Conservation (phyloP, 2,888 invertebrate species). For the Lacanobia wlatinum region DNA sequence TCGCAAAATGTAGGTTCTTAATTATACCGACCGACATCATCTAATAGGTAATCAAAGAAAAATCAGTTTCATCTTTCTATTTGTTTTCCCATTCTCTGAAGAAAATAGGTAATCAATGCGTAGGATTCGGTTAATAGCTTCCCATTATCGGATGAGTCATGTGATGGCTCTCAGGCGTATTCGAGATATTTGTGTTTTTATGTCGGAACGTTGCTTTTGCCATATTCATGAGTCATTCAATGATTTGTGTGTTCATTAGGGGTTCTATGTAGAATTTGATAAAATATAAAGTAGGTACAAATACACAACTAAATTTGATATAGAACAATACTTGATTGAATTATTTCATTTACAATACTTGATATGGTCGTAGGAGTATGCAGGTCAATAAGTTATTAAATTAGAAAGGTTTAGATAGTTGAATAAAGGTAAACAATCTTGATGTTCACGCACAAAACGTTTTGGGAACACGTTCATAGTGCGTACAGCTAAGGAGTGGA, state of each 20-base stretch:
- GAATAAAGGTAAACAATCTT: too few species aligned
- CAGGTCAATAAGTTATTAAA: too few species aligned
- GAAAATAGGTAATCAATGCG: conserved; percentile 32
- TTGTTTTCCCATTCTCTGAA: conserved; percentile 34
- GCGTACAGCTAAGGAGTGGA: too few species aligned
- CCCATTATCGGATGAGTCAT: conserved; percentile 46
- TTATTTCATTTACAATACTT: too few species aligned
- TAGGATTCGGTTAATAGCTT: conserved; percentile 46
- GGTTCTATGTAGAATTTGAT: background rate
- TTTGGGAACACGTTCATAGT: too few species aligned
- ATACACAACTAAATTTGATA: too few species aligned
- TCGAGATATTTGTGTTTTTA: conserved; percentile 21
- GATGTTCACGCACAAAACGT: too few species aligned
- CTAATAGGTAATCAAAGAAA: conserved; percentile 21
- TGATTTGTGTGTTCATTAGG: conserved; percentile 21
- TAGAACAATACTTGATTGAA: too few species aligned
- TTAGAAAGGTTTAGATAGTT: too few species aligned
- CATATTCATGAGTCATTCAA: conserved; percentile 22
- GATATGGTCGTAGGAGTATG: too few species aligned
- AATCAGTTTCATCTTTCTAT: conserved; percentile 20
- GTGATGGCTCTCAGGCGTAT: conserved; percentile 17
- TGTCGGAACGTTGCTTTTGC: background rate
- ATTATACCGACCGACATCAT: background rate
- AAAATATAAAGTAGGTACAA: background rate
- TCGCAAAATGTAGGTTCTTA: background rate